A percentile compares a stretch with the other conserved stretches of the same genome.
Evolutionary conservation across 2,113 vertebrate genomes (phyloP).

Genomic region (Cololabis saira): DNA sequence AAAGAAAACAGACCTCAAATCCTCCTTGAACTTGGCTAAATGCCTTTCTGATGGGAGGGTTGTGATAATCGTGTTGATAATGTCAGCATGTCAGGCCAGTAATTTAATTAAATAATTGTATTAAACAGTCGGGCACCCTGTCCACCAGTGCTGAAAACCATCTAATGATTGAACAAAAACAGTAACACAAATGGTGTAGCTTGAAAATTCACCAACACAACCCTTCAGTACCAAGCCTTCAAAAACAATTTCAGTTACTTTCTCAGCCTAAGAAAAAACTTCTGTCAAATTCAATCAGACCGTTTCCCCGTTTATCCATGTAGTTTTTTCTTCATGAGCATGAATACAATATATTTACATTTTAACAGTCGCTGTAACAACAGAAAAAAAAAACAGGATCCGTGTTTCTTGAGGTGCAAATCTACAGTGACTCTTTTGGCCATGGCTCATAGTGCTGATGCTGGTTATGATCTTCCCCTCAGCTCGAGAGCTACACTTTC

Average conservation of each 20-base stretch:
- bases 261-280: constrained; percentile 18
- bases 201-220: constrained; percentile 26
- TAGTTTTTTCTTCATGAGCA: constrained; percentile 37
- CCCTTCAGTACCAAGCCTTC: not conserved
- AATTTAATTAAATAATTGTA: constrained; percentile 2
- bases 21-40: constrained; percentile 11
- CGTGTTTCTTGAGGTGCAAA: constrained; percentile 57
- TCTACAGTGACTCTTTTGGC: constrained; percentile 48
- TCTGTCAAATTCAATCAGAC: constrained; percentile 9
- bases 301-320: constrained; percentile 33
- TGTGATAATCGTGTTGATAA: constrained; percentile 21
- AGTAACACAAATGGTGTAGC: constrained; percentile 27
- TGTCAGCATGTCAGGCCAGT: constrained; percentile 26
- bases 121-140: constrained; percentile 64
- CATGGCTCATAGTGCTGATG: constrained; percentile 67
- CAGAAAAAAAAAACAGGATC: constrained; percentile 39
- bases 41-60: constrained; percentile 31
- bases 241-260: constrained; percentile 11
- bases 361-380: constrained; percentile 30
- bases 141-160: constrained; percentile 48
- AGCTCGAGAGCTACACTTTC: constrained; percentile 27
- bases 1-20: constrained; percentile 26
- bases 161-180: constrained; percentile 23
- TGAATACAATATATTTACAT: constrained; percentile 24
- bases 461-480: constrained; percentile 48